Conservation (phyloP, 2,113 vertebrate genomes). For the Noturus placidus region DNA sequence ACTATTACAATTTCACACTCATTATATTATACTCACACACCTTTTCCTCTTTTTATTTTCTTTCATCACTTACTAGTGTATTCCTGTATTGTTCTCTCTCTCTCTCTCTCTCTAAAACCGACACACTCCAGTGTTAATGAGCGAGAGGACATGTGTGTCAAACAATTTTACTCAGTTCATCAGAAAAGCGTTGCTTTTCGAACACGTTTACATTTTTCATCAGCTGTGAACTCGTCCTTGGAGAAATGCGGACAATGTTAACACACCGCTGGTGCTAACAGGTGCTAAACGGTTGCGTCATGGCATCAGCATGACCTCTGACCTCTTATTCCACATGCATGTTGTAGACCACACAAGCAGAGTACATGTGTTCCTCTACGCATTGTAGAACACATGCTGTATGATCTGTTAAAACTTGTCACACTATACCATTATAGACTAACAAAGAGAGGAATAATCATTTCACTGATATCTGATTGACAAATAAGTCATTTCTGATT, state of each 20-base stretch:
- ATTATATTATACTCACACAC: neutral
- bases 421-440: neutral
- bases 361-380: neutral
- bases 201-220: neutral
- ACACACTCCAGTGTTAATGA: neutral
- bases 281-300: conserved; percentile 30
- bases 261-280: conserved; percentile 6
- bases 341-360: conserved; percentile 24
- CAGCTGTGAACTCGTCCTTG: neutral
- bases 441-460: neutral
- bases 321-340: conserved; percentile 9
- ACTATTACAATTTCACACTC: neutral
- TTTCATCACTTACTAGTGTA: neutral
- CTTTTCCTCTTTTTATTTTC: neutral
- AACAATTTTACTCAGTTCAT: neutral
- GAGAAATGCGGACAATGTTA: neutral
- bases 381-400: conserved; percentile 2
- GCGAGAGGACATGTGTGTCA: neutral
- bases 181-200: neutral
- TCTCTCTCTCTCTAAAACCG: neutral
- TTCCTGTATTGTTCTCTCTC: neutral
- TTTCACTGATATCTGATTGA: neutral
- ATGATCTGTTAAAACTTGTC: neutral
- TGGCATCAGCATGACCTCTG: conserved; percentile 1
- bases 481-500: neutral